Base-by-base conservation (phyloP, 1,140 invertebrate species). In the Temnothorax longispinosus region DNA sequence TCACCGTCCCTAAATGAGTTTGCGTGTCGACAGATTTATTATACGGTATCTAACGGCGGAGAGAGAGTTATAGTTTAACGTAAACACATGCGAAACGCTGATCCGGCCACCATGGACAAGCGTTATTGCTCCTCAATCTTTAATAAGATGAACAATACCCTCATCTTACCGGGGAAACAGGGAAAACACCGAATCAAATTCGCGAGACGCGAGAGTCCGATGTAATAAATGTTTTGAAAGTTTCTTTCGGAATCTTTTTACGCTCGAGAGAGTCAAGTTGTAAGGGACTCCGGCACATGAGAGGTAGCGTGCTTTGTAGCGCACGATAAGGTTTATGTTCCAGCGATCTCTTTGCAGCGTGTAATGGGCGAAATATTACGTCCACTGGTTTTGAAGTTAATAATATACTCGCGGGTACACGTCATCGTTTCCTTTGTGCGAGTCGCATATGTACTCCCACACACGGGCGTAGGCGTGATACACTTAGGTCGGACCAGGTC, bases 361-460 rank as follows among this genome's bases (percentile, higher is more conserved):
- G 69, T 84, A 84, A 84, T 84, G 80, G 80, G 18, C 69, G 41
- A 84, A 74, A 84, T 84, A 84, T 84, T 84, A 84, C 54, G 54
- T 84, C 69, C 60, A 74, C 80, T 54, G 80, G 54, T 84, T 62
- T 84, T 62, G 54, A 84, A 84, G 80, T 74, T 84, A 74, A 84
- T 75, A 75, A 84, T 74, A 84, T 67, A 38, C 69, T 75, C 69
- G 27, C 54, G 69, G 69, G 69, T 69, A 84, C 80, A 75, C 67
- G 80, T 82, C 80, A 82, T 74, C 38, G 67, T 84, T 84, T 35
- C 56, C 54, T 84, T 84, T 84, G 80, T 84, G 44, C 35, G 21
- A 15, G 13, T 56, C 50, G 50, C n/a, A 15, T 44, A 54, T 56
- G 15, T 32, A 56, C 50, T 56, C 21, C 18, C 3, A 7, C 38